Evolutionary conservation across 2,888 invertebrate genomes (phyloP).

Genomic region (Escarpia spicata): DNA sequence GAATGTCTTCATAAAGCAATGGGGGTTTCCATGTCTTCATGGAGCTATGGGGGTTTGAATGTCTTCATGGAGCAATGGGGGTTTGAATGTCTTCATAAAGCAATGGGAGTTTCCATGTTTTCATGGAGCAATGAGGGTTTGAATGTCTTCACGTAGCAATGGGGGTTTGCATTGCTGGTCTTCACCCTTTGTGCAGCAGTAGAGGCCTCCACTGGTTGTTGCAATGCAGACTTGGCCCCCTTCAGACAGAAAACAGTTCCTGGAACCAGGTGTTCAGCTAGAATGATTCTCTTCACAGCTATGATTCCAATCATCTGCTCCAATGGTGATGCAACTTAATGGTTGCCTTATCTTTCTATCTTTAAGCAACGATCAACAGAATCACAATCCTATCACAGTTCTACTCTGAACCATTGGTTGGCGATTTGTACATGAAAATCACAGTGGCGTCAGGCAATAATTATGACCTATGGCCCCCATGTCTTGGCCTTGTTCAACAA

Average conservation of each 20-base stretch:
- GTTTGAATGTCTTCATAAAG: too few relatives aligned
- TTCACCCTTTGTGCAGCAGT: background rate
- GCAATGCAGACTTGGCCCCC: background rate
- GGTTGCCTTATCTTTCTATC: background rate
- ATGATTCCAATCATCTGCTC: background rate
- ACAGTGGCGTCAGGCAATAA: background rate
- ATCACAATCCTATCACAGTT: background rate
- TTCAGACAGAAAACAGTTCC: background rate
- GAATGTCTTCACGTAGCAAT: too few relatives aligned
- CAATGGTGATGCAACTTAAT: background rate
- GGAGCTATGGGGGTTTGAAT: too few relatives aligned
- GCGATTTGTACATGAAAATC: background rate
- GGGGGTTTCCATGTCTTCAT: too few relatives aligned
- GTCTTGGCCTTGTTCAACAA: background rate
- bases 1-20: too few relatives aligned
- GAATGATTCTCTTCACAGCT: background rate
- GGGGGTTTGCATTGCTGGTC: background rate
- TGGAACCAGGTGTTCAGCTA: background rate
- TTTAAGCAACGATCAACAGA: background rate
- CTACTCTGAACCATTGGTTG: background rate
- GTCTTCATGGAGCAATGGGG: too few relatives aligned
- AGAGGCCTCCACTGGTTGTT: background rate
- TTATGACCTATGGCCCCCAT: background rate
- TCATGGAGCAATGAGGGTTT: too few relatives aligned
- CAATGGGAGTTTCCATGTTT: too few relatives aligned